Base-by-base conservation (phyloP, 23 tunicate species). In the Botrylloides violaceus region DNA sequence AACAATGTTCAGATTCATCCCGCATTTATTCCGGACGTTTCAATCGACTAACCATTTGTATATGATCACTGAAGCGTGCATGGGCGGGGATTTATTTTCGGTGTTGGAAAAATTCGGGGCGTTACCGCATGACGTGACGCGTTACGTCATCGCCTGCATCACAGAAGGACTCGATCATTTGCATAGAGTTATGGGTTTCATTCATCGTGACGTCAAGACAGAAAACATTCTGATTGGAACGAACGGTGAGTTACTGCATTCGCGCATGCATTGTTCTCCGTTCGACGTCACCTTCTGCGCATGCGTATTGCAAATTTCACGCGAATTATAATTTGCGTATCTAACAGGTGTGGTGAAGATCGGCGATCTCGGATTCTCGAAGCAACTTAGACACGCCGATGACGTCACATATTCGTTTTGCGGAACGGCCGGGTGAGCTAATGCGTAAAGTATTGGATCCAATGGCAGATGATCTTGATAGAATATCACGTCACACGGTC, bases 371-470 rank as follows among this genome's bases (percentile, higher is more conserved):
- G 92, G 92, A 0, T 84, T 84, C 71, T 77, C 83, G 68, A 84
- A 84, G 35, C 65, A 22, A 20, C 65, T 77, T 2, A 65, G 43
- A 7, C 30, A 58, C 47, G 21, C 33, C 33, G 53, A 43, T 36
- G 25, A 23, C 21, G 19, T 35, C 1, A 84, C 83, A 18, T 34
- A 66, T 34, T 77, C 92, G 31, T 84, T 84, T 31, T 84, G 92
- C 34, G 92, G 92, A 24, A 84, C 92, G 3, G 83, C 92, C 22
- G 92, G 92, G 92, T 84, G 76, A 83, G 77, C 23, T 56, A 71
- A n/a, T n/a, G n/a, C n/a, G n/a, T n/a, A n/a, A n/a, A n/a, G n/a
- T n/a, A n/a, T n/a, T n/a, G n/a, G n/a, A n/a, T n/a, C n/a, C n/a
- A n/a, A n/a, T n/a, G n/a, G n/a, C n/a, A n/a, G n/a, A n/a, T n/a